Evolutionary conservation across 2,888 invertebrate genomes (phyloP).

Genomic region (Hydriomena furcata): DNA sequence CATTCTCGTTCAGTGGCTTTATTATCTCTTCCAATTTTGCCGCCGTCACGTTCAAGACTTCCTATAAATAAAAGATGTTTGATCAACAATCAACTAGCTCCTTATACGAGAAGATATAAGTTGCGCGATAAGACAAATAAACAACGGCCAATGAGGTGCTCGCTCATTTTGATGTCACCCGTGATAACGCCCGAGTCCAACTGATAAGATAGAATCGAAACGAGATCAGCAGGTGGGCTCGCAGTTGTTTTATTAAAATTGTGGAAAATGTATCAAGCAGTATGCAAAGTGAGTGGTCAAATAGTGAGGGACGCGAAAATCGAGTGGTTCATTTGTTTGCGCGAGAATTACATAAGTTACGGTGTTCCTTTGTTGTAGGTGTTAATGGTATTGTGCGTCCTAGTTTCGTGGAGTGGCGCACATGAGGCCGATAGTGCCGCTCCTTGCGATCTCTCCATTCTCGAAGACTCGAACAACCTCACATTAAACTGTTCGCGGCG

Average conservation of each 20-base stretch:
- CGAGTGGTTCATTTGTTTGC: conserved; percentile 42
- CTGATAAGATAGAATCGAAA: conserved; percentile 74
- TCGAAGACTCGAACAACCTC: conserved; percentile 58
- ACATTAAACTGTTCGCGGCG: conserved; percentile 74
- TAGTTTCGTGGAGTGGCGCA: conserved; percentile 59
- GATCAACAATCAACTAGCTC: conserved; percentile 48
- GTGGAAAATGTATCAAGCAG: conserved; percentile 67
- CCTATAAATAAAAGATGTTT: conserved; percentile 76
- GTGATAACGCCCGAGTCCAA: conserved; percentile 65
- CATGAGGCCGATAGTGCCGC: conserved; percentile 46
- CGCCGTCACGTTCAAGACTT: conserved; percentile 83
- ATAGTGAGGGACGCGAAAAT: conserved; percentile 38
- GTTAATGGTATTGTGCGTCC: conserved; percentile 70
- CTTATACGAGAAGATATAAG: conserved; percentile 51
- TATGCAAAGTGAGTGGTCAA: conserved; percentile 64
- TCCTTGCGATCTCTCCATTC: conserved; percentile 61
- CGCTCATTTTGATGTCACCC: conserved; percentile 59
- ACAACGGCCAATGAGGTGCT: conserved; percentile 69
- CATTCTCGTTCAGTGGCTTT: conserved; percentile 69
- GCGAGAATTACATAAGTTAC: conserved; percentile 53
- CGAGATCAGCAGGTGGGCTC: conserved; percentile 61
- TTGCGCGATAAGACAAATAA: conserved; percentile 66
- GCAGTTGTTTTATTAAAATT: conserved; percentile 65
- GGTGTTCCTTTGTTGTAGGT: conserved; percentile 77
- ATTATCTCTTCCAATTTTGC: conserved; percentile 84